phyloP scores from a whole-genome alignment of 2,113 vertebrate genomes.

The Poicephalus gulielmi region DNA sequence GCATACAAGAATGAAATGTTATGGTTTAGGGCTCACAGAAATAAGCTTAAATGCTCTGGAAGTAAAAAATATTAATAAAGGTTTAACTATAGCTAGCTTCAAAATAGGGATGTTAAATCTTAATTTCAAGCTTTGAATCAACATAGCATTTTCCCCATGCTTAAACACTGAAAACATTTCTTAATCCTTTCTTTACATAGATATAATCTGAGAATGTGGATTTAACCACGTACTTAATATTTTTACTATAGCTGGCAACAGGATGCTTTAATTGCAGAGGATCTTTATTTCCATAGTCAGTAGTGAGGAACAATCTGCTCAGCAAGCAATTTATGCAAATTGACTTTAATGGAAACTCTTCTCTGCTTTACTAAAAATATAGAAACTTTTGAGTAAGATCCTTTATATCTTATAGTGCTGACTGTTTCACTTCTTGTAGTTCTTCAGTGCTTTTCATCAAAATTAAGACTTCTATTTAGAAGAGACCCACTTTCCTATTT shows the following conservation, averaged over 20 bases:
- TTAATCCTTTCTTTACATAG: background rate
- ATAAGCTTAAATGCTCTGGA: background rate
- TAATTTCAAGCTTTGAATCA: background rate
- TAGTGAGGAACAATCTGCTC: background rate
- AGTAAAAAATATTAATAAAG: background rate
- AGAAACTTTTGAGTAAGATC: background rate
- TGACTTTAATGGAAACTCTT: conserved; percentile 10
- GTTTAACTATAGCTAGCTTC: background rate
- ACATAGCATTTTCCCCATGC: background rate
- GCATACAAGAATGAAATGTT: background rate
- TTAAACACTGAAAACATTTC: background rate
- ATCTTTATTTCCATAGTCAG: background rate
- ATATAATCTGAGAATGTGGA: background rate
- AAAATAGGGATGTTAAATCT: background rate
- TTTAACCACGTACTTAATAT: background rate
- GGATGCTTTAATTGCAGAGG: background rate
- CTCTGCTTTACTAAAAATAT: background rate
- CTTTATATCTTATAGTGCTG: background rate
- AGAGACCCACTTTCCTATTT: background rate
- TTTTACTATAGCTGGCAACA: background rate
- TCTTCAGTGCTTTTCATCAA: background rate
- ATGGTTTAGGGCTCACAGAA: background rate
- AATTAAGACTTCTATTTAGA: background rate
- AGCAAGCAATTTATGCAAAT: conserved; percentile 21
- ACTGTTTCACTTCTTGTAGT: background rate